Evolutionary conservation across 2,113 vertebrate species (phyloP).

Genomic region (Myrmecophaga tridactyla): DNA sequence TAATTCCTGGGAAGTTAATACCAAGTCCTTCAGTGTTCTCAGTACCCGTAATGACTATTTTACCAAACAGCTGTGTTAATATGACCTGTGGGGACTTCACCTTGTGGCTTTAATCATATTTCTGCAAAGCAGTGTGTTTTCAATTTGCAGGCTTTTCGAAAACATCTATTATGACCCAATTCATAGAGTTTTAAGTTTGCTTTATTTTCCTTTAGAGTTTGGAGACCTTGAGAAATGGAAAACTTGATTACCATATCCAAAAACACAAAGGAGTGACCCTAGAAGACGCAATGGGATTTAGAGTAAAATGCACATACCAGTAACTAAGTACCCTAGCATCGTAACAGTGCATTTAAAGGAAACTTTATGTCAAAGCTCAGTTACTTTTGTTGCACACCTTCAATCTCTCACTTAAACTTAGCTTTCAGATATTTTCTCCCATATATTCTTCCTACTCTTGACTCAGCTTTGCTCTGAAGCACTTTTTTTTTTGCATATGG

Average conservation of each 20-base stretch:
- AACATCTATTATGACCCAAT: not conserved
- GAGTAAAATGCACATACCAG: not conserved
- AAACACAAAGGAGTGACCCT: not conserved
- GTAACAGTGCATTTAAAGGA: not conserved
- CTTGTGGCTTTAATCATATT: not conserved
- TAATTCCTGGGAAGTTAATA: slow-evolving; percentile 13
- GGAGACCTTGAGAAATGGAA: not conserved
- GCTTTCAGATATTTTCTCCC: not conserved
- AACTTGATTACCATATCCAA: not conserved
- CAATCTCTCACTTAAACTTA: not conserved
- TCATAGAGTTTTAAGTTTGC: not conserved
- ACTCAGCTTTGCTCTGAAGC: not conserved
- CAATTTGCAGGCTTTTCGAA: not conserved
- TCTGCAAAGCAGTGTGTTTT: slow-evolving; percentile 15
- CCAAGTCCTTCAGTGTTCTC: not conserved
- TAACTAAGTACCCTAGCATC: not conserved
- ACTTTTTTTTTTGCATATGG: too few species aligned
- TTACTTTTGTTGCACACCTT: not conserved
- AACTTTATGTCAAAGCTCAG: not conserved
- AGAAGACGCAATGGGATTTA: not conserved
- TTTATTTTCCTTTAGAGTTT: not conserved
- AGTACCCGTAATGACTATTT: not conserved
- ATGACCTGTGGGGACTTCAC: not conserved
- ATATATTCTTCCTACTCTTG: not conserved
- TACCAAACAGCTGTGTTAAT: slow-evolving; percentile 49